Conservation (phyloP, 2,113 vertebrate species). For the Onychostruthus taczanowskii region DNA sequence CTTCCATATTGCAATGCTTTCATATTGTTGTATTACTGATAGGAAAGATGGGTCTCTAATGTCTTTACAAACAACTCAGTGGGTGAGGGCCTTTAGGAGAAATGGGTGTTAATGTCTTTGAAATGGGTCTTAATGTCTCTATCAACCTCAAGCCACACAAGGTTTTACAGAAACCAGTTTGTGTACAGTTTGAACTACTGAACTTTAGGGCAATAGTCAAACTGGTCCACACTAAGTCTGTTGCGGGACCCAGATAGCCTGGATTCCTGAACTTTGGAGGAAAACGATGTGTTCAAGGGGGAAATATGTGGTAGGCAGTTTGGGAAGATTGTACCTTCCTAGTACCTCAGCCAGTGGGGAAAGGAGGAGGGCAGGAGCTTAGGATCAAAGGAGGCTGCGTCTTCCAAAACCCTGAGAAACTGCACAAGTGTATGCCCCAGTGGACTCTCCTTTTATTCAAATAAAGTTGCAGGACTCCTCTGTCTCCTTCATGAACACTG, state of each 20-base stretch:
- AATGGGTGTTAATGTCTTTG: background rate
- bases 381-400: background rate
- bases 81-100: background rate
- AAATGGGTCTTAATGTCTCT: background rate
- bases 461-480: background rate
- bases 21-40: background rate
- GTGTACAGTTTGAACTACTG: background rate
- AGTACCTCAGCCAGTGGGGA: background rate
- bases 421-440: accelerated
- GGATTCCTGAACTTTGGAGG: background rate
- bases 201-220: background rate
- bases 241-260: background rate
- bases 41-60: background rate
- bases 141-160: background rate
- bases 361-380: background rate
- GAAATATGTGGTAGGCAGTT: background rate
- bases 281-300: background rate
- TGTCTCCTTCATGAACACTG: background rate
- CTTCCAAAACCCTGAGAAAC: background rate
- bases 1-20: background rate
- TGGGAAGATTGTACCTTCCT: background rate
- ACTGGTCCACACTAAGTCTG: accelerated
- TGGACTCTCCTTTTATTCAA: background rate
- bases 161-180: background rate
- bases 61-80: background rate